Percentiles rank a stretch among this genome's conserved stretches.
phyloP scores from a whole-genome alignment of 2,797 vertebrate genomes.

The Sphaeramia orbicularis region DNA sequence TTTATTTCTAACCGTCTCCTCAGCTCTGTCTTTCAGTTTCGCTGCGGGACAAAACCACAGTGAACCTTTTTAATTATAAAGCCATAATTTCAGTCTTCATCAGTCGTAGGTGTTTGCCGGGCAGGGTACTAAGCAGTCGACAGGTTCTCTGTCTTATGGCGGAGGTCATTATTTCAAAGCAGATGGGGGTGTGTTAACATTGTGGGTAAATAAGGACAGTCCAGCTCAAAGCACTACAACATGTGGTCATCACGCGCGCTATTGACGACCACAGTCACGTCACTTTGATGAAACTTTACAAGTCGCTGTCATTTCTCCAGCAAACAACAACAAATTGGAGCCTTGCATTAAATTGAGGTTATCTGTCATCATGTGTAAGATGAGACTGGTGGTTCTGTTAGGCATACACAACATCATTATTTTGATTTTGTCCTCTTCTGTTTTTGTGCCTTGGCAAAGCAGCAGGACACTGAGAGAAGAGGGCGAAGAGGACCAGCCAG shows the following conservation, averaged over 20 bases:
- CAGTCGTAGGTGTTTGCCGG: slow-evolving; percentile 69
- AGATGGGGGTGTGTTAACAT: slow-evolving; percentile 54
- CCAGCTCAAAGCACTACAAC: slow-evolving; percentile 25
- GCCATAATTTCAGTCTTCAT: slow-evolving; percentile 83
- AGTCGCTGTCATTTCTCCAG: slow-evolving; percentile 26
- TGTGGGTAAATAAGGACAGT: slow-evolving; percentile 65
- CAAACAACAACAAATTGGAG: slow-evolving; percentile 41
- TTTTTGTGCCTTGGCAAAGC: slow-evolving; percentile 42
- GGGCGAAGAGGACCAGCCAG: slow-evolving; percentile 41
- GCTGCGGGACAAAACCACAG: slow-evolving; percentile 71
- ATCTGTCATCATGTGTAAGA: slow-evolving; percentile 18
- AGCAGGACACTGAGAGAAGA: slow-evolving; percentile 49
- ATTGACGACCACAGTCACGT: slow-evolving; percentile 30
- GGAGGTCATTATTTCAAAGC: slow-evolving; percentile 50
- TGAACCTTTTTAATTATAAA: slow-evolving; percentile 85
- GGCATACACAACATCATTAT: slow-evolving; percentile 59
- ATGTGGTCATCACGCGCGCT: slow-evolving; percentile 19
- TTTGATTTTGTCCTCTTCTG: slow-evolving; percentile 64
- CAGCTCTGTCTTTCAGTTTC: slow-evolving; percentile 54
- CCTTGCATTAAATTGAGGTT: slow-evolving; percentile 25
- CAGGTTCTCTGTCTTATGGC: slow-evolving; percentile 45
- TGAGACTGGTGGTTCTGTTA: slow-evolving; percentile 44
- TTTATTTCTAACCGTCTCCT: slow-evolving; percentile 71
- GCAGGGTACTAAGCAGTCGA: slow-evolving; percentile 57
- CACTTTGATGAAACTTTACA: slow-evolving; percentile 57